Conservation (phyloP, 2,888 invertebrate genomes). For the Acrocyrtus sp. region DNA sequence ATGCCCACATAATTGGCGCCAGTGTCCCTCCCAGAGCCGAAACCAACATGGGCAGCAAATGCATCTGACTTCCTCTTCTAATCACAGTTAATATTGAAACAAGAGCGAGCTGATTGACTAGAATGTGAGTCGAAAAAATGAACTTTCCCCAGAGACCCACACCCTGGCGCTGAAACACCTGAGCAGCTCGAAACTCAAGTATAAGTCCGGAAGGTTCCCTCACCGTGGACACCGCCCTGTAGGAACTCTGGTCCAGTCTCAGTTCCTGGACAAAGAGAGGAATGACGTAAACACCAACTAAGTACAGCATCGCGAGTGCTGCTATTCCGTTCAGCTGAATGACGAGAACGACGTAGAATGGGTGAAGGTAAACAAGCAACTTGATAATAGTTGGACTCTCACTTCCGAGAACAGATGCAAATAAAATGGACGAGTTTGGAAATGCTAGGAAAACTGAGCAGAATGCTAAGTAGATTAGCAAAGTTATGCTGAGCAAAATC, state of each 20-base stretch:
- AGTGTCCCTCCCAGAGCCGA: not conserved
- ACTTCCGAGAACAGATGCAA: too few species aligned
- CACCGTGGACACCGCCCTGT: not conserved
- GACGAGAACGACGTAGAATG: not conserved
- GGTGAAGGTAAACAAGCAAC: not conserved
- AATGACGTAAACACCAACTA: slow-evolving; percentile 1
- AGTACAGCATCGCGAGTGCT: not conserved
- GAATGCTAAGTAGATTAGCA: too few species aligned
- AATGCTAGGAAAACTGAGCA: too few species aligned
- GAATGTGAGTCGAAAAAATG: not conserved
- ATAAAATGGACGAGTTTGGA: too few species aligned
- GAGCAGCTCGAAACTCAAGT: not conserved
- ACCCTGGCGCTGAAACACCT: not conserved
- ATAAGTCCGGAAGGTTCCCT: not conserved
- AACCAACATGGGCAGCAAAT: not conserved
- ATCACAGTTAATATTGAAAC: not conserved
- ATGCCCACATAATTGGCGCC: not conserved
- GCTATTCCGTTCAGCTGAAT: too few species aligned
- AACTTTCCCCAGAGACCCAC: not conserved
- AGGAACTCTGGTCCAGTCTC: not conserved
- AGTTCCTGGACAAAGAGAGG: not conserved
- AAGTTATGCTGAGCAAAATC: too few species aligned
- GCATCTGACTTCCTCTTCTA: not conserved
- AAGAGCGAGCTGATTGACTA: not conserved
- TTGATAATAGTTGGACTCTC: too few species aligned